Base-by-base conservation (phyloP, 2,888 invertebrate species). In the Ichneumon xanthorius region DNA sequence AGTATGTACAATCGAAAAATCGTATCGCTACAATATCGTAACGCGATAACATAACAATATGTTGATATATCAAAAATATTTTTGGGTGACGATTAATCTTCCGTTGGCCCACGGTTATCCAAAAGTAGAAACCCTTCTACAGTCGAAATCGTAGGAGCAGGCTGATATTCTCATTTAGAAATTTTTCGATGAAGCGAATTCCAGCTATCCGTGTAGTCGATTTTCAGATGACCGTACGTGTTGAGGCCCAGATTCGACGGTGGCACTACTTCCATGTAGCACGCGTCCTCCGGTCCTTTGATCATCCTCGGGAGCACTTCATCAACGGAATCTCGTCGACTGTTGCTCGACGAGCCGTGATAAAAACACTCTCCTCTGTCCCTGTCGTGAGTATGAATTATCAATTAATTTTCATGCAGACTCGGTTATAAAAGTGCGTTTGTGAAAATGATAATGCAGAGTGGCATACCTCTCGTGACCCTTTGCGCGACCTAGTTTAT, bases 161-260 rank as follows among this genome's bases (percentile, higher is more conserved):
- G 4, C 14, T 9, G 0, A n/a, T 67, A 26, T 53, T 80, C 72
- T 91, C 94, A 95, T 92, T 95, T 95, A 85, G 95, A 95, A 90
- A 97, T 97, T 89, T 97, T 96, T 91, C 97, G 96, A 92, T 97
- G 96, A 86, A 97, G 95, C 81, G 97, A 97, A 93, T 96, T 96
- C 97, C 97, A 97, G 94, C 97, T 97, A 94, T 96, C 96, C 1
- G 97, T 97, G 91, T 97, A 97, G 92, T 97, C 97, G 89, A 97
- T 97, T 94, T 97, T 96, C 70, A 97, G 94, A 90, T 97, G 96
- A 77, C 97, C 97, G 91, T 97, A 97, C 89, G 96, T 96, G 91
- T 97, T 97, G 84, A 97, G 94, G 87, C 97, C 97, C 93, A 97
- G 96, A 92, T 96, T 96, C 70, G 95, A 95, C 4, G 96, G 96